phyloP scores from a whole-genome alignment of 2,797 vertebrate species.

The Ctenosaura bakeri region DNA sequence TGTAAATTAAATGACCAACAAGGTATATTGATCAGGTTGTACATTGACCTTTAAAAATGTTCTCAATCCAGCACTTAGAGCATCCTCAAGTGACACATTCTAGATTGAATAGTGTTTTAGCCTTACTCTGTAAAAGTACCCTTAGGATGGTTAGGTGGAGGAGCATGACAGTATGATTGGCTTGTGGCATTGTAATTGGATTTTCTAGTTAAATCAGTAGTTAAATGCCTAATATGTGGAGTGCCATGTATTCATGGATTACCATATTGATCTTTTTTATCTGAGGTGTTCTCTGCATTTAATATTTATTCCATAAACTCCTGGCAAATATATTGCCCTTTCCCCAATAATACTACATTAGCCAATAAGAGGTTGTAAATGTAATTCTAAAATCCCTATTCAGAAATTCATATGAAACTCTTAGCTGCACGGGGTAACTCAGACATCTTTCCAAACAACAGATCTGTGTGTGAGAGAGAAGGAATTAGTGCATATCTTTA shows the following conservation, averaged over 20 bases:
- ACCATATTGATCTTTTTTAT: constrained; percentile 43
- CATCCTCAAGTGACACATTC: constrained; percentile 1
- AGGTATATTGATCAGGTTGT: background rate
- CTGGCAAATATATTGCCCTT: constrained; percentile 33
- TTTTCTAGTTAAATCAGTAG: constrained; percentile 42
- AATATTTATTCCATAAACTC: constrained; percentile 49
- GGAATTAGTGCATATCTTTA: too few relatives aligned
- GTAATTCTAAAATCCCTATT: constrained; percentile 27
- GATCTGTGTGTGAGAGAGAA: background rate
- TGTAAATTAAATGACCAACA: constrained; percentile 20
- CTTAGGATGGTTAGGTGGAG: constrained; percentile 10
- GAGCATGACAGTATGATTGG: background rate
- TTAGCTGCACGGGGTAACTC: constrained; percentile 2
- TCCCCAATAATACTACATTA: constrained; percentile 34
- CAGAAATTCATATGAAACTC: background rate
- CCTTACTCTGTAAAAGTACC: constrained; percentile 19
- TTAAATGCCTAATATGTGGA: constrained; percentile 24
- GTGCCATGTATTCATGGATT: background rate
- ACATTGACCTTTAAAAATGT: background rate
- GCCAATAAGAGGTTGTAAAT: constrained; percentile 20
- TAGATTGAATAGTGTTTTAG: constrained; percentile 12
- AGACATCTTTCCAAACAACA: constrained; percentile 8
- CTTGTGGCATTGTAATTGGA: constrained; percentile 31
- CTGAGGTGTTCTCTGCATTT: constrained; percentile 25
- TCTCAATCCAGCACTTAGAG: constrained; percentile 1